phyloP scores from a whole-genome alignment of 2,797 vertebrate genomes.

The Cryptoprocta ferox region DNA sequence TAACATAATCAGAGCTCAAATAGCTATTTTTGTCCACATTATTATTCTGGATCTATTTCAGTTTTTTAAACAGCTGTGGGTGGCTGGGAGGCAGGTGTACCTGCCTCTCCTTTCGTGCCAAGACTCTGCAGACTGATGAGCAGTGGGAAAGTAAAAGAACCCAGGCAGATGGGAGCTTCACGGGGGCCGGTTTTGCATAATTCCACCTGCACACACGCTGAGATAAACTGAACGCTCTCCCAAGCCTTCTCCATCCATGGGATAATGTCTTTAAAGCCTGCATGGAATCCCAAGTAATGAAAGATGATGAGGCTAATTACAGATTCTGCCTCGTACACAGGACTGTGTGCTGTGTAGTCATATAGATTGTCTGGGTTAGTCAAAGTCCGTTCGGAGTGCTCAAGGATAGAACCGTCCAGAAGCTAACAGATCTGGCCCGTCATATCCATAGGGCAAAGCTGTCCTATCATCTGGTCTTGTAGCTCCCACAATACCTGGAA shows the following conservation, averaged over 20 bases:
- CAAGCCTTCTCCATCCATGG: background rate
- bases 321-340: rapidly evolving
- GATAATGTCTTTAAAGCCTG: background rate
- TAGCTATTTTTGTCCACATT: background rate
- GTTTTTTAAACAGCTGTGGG: background rate
- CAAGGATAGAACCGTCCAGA: background rate
- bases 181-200: background rate
- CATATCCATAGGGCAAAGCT: background rate
- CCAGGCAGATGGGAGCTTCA: background rate
- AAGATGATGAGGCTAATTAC: background rate
- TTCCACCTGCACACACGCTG: background rate
- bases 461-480: background rate
- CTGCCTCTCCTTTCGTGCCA: background rate
- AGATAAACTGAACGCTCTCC: background rate
- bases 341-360: background rate
- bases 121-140: background rate
- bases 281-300: background rate
- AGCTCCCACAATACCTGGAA: background rate
- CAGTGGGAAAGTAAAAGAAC: background rate
- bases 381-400: background rate
- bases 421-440: background rate
- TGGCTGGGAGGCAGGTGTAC: background rate
- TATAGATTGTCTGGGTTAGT: background rate
- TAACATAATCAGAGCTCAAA: background rate
- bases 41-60: background rate